Base-by-base conservation (phyloP, 1,140 invertebrate species). In the Trachymyrmex cornetzi region DNA sequence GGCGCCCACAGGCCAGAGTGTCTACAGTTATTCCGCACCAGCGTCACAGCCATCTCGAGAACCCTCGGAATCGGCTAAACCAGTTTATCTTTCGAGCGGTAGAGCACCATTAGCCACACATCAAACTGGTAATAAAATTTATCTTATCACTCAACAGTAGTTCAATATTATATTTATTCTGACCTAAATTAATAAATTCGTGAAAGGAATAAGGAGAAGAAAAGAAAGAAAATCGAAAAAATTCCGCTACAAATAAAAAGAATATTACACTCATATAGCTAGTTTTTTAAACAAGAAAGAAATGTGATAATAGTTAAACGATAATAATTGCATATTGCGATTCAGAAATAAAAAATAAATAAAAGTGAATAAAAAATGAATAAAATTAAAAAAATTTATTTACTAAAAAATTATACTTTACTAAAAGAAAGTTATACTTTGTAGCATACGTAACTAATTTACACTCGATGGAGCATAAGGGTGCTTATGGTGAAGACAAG, bases 401-500 rank as follows among this genome's bases (percentile, higher is more conserved):
- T 44, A 44, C 11, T 24, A 55, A 9, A 19, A n/a, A 34, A 27
- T 38, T 3, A 48, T 44, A 44, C 11, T 48, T n/a, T 64, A 59
- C 2, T 16, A 11, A 81, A 66, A 63, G 30, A 64, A 12, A 64
- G 19, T 66, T 74, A 53, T 75, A 16, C 11, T 55, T 89, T 82
- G 12, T 64, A 93, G 94, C 94, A 50, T 95, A 95, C 71, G 91
- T 95, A 44, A 92, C 94, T n/a, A 94, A 87, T 84, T 86, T 95
- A 22, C 95, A 95, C 72, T 87, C 94, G 16, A 50, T 94, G 85
- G 94, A 94, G 34, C 92, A 94, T 38, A 94, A 93, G 86, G 92
- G 92, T 22, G 90, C 92, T 22, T 95, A 95, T 63, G 34, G 94
- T 1, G 95, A 95, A 24, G 95, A 95, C 24, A 95, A 95, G 88